Percentiles rank a stretch among this genome's conserved stretches.
phyloP scores from a whole-genome alignment of 1,140 invertebrate genomes.

The Myzus persicae region DNA sequence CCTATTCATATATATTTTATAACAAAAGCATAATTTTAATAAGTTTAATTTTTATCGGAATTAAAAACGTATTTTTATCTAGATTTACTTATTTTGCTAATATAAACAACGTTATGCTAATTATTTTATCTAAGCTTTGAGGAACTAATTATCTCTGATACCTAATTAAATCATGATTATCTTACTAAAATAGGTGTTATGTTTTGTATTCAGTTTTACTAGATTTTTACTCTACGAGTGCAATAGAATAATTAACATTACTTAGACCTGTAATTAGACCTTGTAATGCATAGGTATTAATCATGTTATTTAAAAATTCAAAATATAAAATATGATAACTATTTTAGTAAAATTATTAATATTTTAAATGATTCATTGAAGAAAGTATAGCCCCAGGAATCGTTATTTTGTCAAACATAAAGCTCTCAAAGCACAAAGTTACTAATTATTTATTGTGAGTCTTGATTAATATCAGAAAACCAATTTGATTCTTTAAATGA shows the following conservation, averaged over 20 bases:
- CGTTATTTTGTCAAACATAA: not conserved
- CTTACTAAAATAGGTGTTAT: not conserved
- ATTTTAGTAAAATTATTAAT: not conserved
- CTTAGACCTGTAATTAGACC: not conserved
- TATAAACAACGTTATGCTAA: not conserved
- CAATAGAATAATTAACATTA: constrained; percentile 19
- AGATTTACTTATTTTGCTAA: not conserved
- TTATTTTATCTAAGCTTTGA: not conserved
- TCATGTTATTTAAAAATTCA: not conserved
- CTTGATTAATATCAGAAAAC: not conserved
- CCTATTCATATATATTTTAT: no score
- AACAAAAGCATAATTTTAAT: no score
- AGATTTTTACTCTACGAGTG: not conserved
- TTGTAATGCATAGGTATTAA: not conserved
- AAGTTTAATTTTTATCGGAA: not conserved
- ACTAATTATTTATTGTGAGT: not conserved
- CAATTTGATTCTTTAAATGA: not conserved
- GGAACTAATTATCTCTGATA: not conserved
- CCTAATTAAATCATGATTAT: not conserved
- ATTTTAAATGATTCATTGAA: not conserved
- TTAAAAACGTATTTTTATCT: constrained; percentile 9
- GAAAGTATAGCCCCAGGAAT: not conserved
- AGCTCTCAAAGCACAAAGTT: not conserved
- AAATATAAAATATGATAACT: not conserved
- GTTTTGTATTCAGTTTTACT: not conserved